Evolutionary conservation across 2,888 invertebrate species (phyloP).

Genomic region (Andrena haemorrhoa): DNA sequence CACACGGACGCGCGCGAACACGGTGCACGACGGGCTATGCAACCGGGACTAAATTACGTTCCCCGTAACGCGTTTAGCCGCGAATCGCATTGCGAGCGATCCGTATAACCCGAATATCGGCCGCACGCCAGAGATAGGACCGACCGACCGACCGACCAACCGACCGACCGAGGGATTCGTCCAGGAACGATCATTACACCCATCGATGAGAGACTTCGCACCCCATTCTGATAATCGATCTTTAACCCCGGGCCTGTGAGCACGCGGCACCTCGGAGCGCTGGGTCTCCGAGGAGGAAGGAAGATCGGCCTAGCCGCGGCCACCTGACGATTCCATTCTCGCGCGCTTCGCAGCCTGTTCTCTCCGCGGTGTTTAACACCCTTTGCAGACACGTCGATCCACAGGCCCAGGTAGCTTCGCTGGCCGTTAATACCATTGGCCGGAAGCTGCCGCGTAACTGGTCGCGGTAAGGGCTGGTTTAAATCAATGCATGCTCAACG

Average conservation of each 20-base stretch:
- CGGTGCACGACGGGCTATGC: conserved; percentile 71
- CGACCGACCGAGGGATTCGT: conserved; percentile 59
- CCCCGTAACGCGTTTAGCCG: conserved; percentile 83
- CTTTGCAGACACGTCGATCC: neutral
- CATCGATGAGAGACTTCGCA: conserved; percentile 59
- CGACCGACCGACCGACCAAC: conserved; percentile 62
- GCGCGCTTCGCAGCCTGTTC: neutral
- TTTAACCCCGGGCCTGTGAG: conserved; percentile 2
- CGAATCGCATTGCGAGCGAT: conserved; percentile 83
- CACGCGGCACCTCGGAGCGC: too few relatives aligned
- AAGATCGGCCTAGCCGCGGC: neutral
- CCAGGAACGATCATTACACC: conserved; percentile 67
- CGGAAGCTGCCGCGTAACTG: conserved; percentile 52
- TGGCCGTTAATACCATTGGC: neutral
- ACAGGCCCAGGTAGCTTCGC: too few relatives aligned
- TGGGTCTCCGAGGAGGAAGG: too few relatives aligned
- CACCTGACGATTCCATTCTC: neutral
- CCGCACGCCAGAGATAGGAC: conserved; percentile 73
- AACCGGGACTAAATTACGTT: conserved; percentile 82
- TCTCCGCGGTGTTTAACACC: neutral
- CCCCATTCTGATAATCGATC: conserved; percentile 58
- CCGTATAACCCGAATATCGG: conserved; percentile 82
- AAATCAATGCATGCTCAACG: conserved; percentile 76
- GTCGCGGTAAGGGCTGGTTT: conserved; percentile 74
- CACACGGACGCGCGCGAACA: conserved; percentile 61